Conservation (phyloP, 2,113 vertebrate species). For the Acanthochromis polyacanthus region DNA sequence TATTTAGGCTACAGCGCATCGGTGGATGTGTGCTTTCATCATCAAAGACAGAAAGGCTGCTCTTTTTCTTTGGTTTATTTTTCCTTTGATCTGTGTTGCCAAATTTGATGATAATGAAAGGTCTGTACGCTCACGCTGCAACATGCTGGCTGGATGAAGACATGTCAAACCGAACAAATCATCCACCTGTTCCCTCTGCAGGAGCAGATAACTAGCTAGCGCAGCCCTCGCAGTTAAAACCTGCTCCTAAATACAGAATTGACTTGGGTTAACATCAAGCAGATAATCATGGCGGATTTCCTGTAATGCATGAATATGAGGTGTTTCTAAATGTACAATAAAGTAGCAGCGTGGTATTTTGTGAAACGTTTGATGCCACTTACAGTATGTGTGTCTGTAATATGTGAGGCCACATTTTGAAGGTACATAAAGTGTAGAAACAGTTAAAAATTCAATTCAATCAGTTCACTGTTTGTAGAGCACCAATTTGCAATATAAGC, state of each 20-base stretch:
- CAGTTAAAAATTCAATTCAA: too few species aligned
- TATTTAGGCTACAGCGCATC: constrained; percentile 50
- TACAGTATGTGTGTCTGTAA: too few species aligned
- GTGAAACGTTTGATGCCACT: not conserved
- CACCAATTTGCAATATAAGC: too few species aligned
- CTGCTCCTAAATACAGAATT: constrained; percentile 25
- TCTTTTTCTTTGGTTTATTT: constrained; percentile 53
- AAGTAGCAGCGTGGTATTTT: not conserved
- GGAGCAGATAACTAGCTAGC: constrained; percentile 43
- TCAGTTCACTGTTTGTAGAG: too few species aligned
- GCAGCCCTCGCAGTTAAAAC: constrained; percentile 6
- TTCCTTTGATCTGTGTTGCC: constrained; percentile 69
- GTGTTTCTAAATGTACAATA: not conserved
- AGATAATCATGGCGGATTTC: not conserved
- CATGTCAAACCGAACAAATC: constrained; percentile 62
- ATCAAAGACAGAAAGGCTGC: constrained; percentile 58
- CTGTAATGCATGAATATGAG: not conserved
- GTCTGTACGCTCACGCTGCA: constrained; percentile 41
- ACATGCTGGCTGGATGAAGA: constrained; percentile 55
- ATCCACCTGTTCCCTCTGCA: constrained; percentile 53
- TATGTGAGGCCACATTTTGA: too few species aligned
- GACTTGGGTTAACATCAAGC: not conserved
- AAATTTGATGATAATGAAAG: constrained; percentile 69
- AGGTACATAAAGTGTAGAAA: too few species aligned
- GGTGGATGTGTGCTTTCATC: constrained; percentile 60